phyloP scores from a whole-genome alignment of 2,797 vertebrate genomes.

The Chaenodraco wilsoni region DNA sequence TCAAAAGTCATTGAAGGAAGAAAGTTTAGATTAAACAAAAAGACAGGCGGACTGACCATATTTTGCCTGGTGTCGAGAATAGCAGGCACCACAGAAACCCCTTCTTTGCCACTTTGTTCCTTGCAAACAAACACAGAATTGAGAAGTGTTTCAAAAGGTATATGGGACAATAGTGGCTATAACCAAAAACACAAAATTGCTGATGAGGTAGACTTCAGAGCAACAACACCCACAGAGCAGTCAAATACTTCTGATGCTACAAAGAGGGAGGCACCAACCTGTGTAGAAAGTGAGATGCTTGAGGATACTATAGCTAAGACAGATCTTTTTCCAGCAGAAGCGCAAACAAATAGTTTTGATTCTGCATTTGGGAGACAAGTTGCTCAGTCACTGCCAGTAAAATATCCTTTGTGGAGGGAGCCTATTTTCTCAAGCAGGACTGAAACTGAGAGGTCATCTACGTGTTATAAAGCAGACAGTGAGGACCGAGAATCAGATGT shows the following conservation, averaged over 20 bases:
- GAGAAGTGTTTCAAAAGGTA: constrained; percentile 12
- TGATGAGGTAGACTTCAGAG: constrained; percentile 77
- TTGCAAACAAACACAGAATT: constrained; percentile 35
- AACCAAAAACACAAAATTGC: constrained; percentile 55
- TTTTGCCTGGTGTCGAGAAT: constrained; percentile 85
- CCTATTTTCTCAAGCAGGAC: constrained; percentile 68
- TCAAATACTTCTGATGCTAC: not conserved
- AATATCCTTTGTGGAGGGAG: constrained; percentile 83
- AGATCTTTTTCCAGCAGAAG: constrained; percentile 19
- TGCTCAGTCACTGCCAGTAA: constrained; percentile 43
- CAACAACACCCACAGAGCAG: constrained; percentile 24
- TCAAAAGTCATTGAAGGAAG: constrained; percentile 71
- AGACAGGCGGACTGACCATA: constrained; percentile 77
- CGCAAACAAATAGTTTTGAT: constrained; percentile 7
- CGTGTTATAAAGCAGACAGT: constrained; percentile 22
- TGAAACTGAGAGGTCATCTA: constrained; percentile 41
- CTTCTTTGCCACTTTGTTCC: constrained; percentile 54
- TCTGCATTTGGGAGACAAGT: constrained; percentile 34
- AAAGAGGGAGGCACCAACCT: constrained; percentile 12
- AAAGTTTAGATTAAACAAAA: constrained; percentile 73
- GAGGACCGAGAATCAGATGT: constrained; percentile 36
- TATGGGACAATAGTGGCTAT: constrained; percentile 10
- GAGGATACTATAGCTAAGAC: constrained; percentile 19
- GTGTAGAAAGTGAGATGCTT: constrained; percentile 35
- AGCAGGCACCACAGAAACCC: constrained; percentile 55